Evolutionary conservation across 2,113 vertebrate genomes (phyloP), one percentile per base, ranked within the genome.

Genomic region (Columba livia): DNA sequence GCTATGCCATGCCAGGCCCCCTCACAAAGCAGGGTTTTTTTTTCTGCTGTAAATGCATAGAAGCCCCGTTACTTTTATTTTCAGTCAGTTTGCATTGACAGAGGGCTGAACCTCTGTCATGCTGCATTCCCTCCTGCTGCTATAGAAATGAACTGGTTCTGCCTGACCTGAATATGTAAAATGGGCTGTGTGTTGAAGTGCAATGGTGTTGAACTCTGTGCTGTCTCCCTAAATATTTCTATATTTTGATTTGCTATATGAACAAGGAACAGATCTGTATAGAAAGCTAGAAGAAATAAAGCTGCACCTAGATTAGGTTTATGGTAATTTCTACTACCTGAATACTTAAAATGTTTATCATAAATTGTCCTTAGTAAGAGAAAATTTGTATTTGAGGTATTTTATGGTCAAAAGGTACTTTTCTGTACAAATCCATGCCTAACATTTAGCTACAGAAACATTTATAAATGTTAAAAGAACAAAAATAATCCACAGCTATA

Each of bases 151-250:
- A 88, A 29, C 13, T 1, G 3, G 31, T 58, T 80, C 81, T 83
- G 19, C 34, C 58, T 66, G 50, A 77, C 19, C 40, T 40, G 71
- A 61, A 80, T 66, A 32, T 53, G 24, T 44, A 90, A 88, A 85
- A 85, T 3, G 65, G 57, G 18, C 42, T 64, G 32, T 2, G 1
- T 69, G 32, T 42, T n/a, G 36, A 34, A 79, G 58, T 34, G 38
- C 5, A 15, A n/a, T 1, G 2, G 28, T 64, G 42, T 10, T 67
- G 54, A 1, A 1, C 36, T 73, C 62, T 1, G 0, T 61, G 24
- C 26, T 32, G 36, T 86, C 29, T 58, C 70, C 31, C 47, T 86
- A 70, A 48, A 61, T 83, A 78, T 70, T 73, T 83, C 58, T 86
- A 2, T 31, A 25, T 57, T 73, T 95, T 66, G 31, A 40, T 25